These are phyloP conservation scores for Nematopogon swammerdamellus DNA, from an alignment of 2,888 invertebrate genomes.

Conservation along the genomic window DNA sequence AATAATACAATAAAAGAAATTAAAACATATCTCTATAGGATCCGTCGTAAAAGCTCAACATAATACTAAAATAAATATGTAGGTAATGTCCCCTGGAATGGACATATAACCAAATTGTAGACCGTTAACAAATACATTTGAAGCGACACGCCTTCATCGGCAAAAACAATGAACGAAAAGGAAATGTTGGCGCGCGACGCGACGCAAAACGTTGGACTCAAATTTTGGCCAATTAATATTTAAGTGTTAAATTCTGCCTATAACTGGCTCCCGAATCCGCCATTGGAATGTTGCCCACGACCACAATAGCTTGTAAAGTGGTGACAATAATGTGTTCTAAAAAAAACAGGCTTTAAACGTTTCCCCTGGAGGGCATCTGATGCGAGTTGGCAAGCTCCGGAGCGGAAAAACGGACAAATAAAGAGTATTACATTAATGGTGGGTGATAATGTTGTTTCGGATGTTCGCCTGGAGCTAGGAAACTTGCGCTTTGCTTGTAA, in stretches of 20 bases:
- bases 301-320: not conserved
- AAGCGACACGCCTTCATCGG: not conserved
- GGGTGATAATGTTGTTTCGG: not conserved
- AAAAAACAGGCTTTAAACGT: not conserved
- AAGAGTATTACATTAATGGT: not conserved
- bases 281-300: not conserved
- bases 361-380: not conserved
- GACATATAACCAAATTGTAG: not conserved
- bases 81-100: no score
- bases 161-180: not conserved
- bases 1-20: no score
- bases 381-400: not conserved
- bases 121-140: not conserved
- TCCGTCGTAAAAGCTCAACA: no score
- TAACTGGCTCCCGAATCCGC: not conserved
- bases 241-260: not conserved
- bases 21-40: no score
- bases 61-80: no score
- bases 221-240: not conserved
- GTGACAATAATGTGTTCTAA: not conserved
- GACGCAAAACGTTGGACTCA: not conserved
- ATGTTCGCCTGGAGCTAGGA: no score
- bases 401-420: not conserved
- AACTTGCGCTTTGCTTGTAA: no score
- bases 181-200: not conserved